Evolutionary conservation across 1,140 invertebrate species (phyloP).

Genomic region (Heliconius eleuchia): DNA sequence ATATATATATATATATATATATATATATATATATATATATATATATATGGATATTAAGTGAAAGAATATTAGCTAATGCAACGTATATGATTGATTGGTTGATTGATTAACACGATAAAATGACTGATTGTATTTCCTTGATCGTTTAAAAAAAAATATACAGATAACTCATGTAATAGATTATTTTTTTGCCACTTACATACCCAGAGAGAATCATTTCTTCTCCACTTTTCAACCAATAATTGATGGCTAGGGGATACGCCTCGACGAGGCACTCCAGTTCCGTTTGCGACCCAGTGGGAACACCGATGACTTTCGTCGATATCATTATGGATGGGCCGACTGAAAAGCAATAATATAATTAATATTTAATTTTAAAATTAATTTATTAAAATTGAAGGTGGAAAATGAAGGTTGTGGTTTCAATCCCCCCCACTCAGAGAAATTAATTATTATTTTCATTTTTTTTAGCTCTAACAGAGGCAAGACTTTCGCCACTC

Average conservation of each 20-base stretch:
- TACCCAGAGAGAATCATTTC: conserved; percentile 81
- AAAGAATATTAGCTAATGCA: too few relatives aligned
- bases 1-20: too few relatives aligned
- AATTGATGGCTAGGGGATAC: conserved; percentile 78
- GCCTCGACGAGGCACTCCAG: conserved; percentile 81
- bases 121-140: too few relatives aligned
- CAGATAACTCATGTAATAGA: not conserved
- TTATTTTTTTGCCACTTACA: conserved; percentile 38
- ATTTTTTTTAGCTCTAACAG: too few relatives aligned
- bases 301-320: conserved; percentile 79
- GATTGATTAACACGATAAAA: too few relatives aligned
- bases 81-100: too few relatives aligned
- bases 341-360: conserved; percentile 59
- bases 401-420: not conserved
- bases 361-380: not conserved
- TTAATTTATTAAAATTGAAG: not conserved
- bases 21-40: too few relatives aligned
- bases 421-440: too few relatives aligned
- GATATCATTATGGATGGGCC: conserved; percentile 77
- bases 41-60: too few relatives aligned
- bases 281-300: conserved; percentile 72
- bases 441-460: too few relatives aligned
- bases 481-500: too few relatives aligned
- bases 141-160: not conserved
- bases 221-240: conserved; percentile 81